A percentile compares a stretch with the other conserved stretches of the same genome.
Conservation (phyloP, 2,797 vertebrate species). For the Falco naumanni region DNA sequence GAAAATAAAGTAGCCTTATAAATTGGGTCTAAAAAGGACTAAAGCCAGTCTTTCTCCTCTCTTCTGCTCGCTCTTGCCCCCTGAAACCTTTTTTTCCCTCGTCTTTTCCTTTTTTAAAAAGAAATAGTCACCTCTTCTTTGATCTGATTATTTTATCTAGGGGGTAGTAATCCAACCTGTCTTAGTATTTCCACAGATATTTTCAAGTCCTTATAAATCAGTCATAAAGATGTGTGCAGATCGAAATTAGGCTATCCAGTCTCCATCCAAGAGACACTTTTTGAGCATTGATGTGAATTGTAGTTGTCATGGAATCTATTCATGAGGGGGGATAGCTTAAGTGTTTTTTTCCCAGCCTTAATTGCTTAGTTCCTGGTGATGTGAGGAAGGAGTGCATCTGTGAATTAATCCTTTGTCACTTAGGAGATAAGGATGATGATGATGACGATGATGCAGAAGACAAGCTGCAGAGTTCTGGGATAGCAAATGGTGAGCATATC, state of each 20-base stretch:
- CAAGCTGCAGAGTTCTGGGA: conserved; percentile 92
- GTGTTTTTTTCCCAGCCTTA: not conserved
- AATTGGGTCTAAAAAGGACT: not conserved
- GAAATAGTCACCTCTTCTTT: not conserved
- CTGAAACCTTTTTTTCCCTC: not conserved
- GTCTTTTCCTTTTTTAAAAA: not conserved
- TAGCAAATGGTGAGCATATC: conserved; percentile 88
- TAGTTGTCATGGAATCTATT: not conserved
- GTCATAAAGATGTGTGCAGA: not conserved
- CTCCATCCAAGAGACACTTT: not conserved
- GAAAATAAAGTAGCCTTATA: not conserved
- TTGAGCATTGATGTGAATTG: not conserved
- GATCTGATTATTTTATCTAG: not conserved
- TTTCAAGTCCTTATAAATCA: not conserved
- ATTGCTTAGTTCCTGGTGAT: not conserved
- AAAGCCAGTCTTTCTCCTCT: not conserved
- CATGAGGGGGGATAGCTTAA: not conserved
- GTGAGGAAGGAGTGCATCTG: not conserved
- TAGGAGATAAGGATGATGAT: conserved; percentile 98
- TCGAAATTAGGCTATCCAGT: not conserved
- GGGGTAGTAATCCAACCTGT: not conserved
- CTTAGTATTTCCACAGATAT: not conserved
- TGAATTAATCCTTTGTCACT: conserved; percentile 46
- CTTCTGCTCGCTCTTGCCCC: not conserved
- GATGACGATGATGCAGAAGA: conserved; percentile 96